Evolutionary conservation across 2,888 invertebrate species (phyloP).

Genomic region (Harpalus rubripes): DNA sequence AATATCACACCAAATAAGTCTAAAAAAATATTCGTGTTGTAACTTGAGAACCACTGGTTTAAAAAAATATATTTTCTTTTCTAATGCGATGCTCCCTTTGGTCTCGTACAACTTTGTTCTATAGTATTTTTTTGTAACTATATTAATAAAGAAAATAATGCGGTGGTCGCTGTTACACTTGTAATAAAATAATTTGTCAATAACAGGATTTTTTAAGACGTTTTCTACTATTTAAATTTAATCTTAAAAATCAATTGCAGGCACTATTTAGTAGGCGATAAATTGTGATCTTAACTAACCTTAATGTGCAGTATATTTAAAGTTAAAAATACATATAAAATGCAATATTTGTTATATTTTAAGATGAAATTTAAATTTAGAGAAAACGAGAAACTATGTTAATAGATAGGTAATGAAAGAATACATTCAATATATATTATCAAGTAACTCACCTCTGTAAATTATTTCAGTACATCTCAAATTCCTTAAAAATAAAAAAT

Average conservation of each 20-base stretch:
- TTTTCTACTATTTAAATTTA: constrained; percentile 45
- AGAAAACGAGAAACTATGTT: constrained; percentile 18
- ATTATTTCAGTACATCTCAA: constrained; percentile 19
- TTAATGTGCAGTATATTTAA: constrained; percentile 23
- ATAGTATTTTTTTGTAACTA: too few relatives aligned
- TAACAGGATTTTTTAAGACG: neutral
- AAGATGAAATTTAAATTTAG: constrained; percentile 34
- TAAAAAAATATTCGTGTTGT: too few relatives aligned
- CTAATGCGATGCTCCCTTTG: too few relatives aligned
- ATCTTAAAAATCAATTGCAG: constrained; percentile 42
- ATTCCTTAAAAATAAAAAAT: constrained; percentile 18
- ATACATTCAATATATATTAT: neutral
- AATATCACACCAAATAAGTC: too few relatives aligned
- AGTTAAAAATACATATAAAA: constrained; percentile 22
- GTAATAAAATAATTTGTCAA: constrained; percentile 22
- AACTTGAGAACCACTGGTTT: too few relatives aligned
- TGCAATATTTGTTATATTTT: constrained; percentile 15
- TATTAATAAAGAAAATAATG: too few relatives aligned
- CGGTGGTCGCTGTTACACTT: too few relatives aligned
- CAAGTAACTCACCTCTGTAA: constrained; percentile 46
- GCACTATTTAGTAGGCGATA: constrained; percentile 43
- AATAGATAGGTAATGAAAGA: neutral
- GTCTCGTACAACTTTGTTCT: too few relatives aligned
- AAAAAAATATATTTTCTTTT: too few relatives aligned
- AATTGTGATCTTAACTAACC: constrained; percentile 26